These are phyloP conservation scores for Brachionus rotundiformis DNA, from an alignment of 1,140 invertebrate species.

Conservation along the genomic window DNA sequence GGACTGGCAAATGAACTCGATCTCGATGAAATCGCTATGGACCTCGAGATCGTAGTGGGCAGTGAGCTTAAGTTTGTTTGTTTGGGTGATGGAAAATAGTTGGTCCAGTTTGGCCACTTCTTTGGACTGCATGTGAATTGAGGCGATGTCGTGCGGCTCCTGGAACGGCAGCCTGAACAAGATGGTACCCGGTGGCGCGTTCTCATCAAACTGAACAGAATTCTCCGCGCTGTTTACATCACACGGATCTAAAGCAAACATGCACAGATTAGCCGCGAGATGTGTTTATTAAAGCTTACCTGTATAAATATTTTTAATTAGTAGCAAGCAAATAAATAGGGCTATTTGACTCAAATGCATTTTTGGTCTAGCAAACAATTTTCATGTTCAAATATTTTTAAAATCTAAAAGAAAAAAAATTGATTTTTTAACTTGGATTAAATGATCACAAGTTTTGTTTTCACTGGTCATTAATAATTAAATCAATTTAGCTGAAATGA, in stretches of 20 bases:
- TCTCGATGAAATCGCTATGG: slow-evolving; percentile 5
- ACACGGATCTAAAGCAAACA: slow-evolving; percentile 38
- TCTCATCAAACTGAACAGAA: slow-evolving; percentile 39
- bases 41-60: slow-evolving; percentile 24
- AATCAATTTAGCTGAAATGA: slow-evolving; percentile 18
- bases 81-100: background rate
- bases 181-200: background rate
- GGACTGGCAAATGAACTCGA: slow-evolving; percentile 29
- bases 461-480: background rate
- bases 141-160: background rate
- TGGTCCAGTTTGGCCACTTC: background rate
- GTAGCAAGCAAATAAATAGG: background rate
- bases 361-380: slow-evolving; percentile 15
- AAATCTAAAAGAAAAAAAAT: background rate
- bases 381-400: background rate
- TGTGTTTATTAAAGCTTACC: background rate
- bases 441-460: slow-evolving; percentile 7
- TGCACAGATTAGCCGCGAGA: background rate
- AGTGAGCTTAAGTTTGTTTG: background rate
- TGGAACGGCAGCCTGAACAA: slow-evolving; percentile 31
- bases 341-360: background rate
- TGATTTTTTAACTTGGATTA: slow-evolving; percentile 14
- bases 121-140: background rate
- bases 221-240: slow-evolving; percentile 16
- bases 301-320: background rate